Conservation (phyloP, 1,140 invertebrate species). For the Phymastichus coffea region DNA sequence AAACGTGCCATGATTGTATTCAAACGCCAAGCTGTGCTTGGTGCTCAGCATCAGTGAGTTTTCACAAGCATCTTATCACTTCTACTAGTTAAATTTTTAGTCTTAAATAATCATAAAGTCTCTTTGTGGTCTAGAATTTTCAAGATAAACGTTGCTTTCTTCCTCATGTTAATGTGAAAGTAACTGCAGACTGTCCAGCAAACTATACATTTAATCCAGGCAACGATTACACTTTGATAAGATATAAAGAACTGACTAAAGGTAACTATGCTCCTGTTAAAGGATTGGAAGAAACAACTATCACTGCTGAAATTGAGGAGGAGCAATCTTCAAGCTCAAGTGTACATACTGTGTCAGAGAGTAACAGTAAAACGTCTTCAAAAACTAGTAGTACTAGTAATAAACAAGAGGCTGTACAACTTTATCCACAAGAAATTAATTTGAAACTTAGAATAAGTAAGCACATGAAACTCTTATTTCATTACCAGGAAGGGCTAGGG, state of each 20-base stretch:
- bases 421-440: constrained; percentile 77
- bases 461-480: constrained; percentile 39
- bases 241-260: constrained; percentile 57
- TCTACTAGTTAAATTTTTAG: background rate
- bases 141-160: constrained; percentile 73
- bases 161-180: constrained; percentile 62
- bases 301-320: constrained; percentile 26
- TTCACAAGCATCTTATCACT: background rate
- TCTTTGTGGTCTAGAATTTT: constrained; percentile 42
- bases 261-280: constrained; percentile 26
- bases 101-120: background rate
- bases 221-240: constrained; percentile 61
- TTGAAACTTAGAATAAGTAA: constrained; percentile 81
- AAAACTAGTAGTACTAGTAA: constrained; percentile 24
- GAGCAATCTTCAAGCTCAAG: background rate
- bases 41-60: constrained; percentile 79
- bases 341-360: constrained; percentile 3
- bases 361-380: constrained; percentile 30
- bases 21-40: constrained; percentile 88
- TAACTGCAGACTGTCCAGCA: constrained; percentile 62
- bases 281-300: constrained; percentile 49
- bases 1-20: constrained; percentile 88
- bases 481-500: background rate
- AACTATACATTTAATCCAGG: constrained; percentile 75
- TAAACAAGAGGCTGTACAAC: constrained; percentile 72